A percentile compares a stretch with the other conserved stretches of the same genome.
phyloP scores from a whole-genome alignment of 2,888 invertebrate genomes.

The Scelioninae gen. 2 region DNA sequence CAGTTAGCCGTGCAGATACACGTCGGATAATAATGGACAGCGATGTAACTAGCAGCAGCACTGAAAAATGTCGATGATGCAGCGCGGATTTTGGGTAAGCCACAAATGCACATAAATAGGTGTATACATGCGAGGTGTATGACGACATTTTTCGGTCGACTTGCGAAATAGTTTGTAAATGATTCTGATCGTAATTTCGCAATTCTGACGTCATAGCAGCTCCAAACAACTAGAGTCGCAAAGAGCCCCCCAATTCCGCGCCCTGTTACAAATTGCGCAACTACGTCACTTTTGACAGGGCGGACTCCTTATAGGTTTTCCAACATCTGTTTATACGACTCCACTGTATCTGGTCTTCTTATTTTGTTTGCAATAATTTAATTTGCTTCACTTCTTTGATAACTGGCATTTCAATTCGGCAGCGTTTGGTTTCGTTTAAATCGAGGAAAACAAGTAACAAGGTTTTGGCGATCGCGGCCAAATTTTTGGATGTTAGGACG shows the following conservation, averaged over 20 bases:
- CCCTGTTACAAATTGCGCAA: no score
- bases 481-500: no score
- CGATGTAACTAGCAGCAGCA: slow-evolving; percentile 56
- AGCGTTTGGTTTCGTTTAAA: no score
- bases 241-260: neutral
- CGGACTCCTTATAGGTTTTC: neutral
- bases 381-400: slow-evolving; percentile 15
- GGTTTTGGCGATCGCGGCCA: no score
- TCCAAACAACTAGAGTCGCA: neutral
- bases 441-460: no score
- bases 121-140: slow-evolving; percentile 45
- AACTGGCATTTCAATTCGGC: slow-evolving; percentile 31
- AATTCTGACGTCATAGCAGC: slow-evolving; percentile 13
- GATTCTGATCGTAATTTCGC: slow-evolving; percentile 57
- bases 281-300: no score
- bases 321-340: neutral
- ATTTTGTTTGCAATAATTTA: slow-evolving; percentile 1
- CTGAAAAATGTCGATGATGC: slow-evolving; percentile 55
- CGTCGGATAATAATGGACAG: slow-evolving; percentile 57
- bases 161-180: slow-evolving; percentile 26
- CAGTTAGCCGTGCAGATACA: slow-evolving; percentile 52
- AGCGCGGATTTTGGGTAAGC: slow-evolving; percentile 58
- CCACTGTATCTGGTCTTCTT: neutral
- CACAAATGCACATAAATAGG: slow-evolving; percentile 53
- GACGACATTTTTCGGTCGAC: slow-evolving; percentile 34